These are phyloP conservation scores for Nomia melanderi DNA, from an alignment of 1,140 invertebrate genomes.

Conservation along the genomic window DNA sequence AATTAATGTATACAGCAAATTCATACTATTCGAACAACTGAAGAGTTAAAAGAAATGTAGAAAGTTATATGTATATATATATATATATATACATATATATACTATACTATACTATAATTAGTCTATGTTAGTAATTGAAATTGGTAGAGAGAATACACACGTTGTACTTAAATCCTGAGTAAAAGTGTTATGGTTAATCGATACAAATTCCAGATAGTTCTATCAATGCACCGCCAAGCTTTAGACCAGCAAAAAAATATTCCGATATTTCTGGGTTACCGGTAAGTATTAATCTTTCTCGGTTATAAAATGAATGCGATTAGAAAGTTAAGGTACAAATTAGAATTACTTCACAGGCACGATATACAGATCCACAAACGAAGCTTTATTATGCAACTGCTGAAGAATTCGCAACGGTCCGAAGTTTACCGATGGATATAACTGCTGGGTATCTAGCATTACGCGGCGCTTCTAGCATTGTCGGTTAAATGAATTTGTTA, in stretches of 20 bases:
- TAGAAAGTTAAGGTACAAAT: slow-evolving; percentile 33
- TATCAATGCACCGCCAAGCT: slow-evolving; percentile 94
- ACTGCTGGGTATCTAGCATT: slow-evolving; percentile 93
- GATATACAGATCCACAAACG: slow-evolving; percentile 94
- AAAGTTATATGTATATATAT: not conserved
- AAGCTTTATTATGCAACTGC: slow-evolving; percentile 91
- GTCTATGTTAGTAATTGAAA: too few species aligned
- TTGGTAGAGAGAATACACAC: not conserved
- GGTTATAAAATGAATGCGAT: too few species aligned
- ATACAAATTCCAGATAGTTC: slow-evolving; percentile 85
- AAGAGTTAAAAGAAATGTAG: not conserved
- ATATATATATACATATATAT: not conserved
- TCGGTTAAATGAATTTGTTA: slow-evolving; percentile 82
- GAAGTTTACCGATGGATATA: slow-evolving; percentile 93
- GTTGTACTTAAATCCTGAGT: not conserved
- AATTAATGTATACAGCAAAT: slow-evolving; percentile 6
- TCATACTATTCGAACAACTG: not conserved
- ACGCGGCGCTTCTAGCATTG: slow-evolving; percentile 91
- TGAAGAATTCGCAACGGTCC: slow-evolving; percentile 92
- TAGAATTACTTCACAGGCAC: slow-evolving; percentile 83
- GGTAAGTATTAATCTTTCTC: slow-evolving; percentile 77
- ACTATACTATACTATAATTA: too few species aligned
- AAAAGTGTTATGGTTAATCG: not conserved
- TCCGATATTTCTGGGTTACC: slow-evolving; percentile 94
- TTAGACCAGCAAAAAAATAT: slow-evolving; percentile 95